phyloP scores from a whole-genome alignment of 2,113 vertebrate genomes.

The Okapia johnstoni region DNA sequence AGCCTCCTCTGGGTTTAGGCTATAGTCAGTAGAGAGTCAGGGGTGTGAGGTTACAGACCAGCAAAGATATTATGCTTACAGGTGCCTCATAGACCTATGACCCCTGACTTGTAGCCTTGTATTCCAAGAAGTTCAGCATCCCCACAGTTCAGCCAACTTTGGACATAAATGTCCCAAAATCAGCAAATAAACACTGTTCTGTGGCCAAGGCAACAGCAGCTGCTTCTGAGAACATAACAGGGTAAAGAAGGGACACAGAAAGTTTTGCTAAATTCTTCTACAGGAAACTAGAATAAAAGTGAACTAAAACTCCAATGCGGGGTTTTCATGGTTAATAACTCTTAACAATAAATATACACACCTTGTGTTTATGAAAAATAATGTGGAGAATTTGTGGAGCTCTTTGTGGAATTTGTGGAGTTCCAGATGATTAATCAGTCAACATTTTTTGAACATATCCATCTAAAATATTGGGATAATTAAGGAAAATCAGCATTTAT shows the following conservation, averaged over 20 bases:
- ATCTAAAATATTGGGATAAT: conserved; percentile 25
- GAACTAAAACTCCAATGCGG: not conserved
- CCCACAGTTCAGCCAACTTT: conserved; percentile 37
- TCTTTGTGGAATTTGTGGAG: not conserved
- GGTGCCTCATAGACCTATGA: not conserved
- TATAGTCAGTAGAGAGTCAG: not conserved
- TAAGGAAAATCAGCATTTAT: not conserved
- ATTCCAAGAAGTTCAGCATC: conserved; percentile 60
- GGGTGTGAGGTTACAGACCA: not conserved
- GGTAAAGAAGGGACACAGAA: conserved; percentile 49
- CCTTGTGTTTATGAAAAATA: not conserved
- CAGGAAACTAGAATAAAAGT: conserved; percentile 9
- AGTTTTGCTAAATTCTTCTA: conserved; percentile 9
- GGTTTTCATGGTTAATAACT: not conserved
- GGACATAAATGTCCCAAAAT: conserved; percentile 59
- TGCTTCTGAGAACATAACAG: conserved; percentile 49
- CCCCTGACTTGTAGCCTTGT: not conserved
- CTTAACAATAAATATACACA: not conserved
- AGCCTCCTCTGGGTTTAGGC: not conserved
- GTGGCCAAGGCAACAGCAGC: conserved; percentile 62
- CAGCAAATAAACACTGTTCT: conserved; percentile 67
- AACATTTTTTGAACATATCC: not conserved
- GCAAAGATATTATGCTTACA: not conserved
- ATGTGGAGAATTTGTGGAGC: not conserved
- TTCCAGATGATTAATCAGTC: not conserved